phyloP scores from a whole-genome alignment of 2,888 invertebrate species.

The Alsophila aescularia region DNA sequence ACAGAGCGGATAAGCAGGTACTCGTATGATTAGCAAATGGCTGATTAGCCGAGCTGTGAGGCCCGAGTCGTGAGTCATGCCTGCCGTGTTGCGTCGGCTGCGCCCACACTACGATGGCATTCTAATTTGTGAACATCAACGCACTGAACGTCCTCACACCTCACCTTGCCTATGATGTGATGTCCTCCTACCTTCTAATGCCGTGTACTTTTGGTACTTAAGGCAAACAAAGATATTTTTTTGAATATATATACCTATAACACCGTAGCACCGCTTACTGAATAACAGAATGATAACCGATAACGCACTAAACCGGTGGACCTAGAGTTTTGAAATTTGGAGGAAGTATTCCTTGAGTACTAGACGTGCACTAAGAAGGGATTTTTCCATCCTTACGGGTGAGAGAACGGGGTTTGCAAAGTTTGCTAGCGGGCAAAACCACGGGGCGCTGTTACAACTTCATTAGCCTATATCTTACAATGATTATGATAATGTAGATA shows the following conservation, averaged over 20 bases:
- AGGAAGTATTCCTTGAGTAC: no score
- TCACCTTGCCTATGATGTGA: conserved; percentile 53
- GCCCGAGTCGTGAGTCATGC: conserved; percentile 33
- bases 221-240: conserved; percentile 1
- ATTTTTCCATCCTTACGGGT: no score
- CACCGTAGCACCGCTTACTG: no score
- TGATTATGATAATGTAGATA: no score
- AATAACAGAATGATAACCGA: no score
- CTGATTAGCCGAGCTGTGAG: conserved; percentile 32
- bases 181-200: conserved; percentile 53
- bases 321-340: no score
- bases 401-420: no score
- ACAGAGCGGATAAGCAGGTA: conserved; percentile 32
- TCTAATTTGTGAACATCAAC: conserved; percentile 28
- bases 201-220: conserved; percentile 47
- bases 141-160: conserved; percentile 46
- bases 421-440: no score
- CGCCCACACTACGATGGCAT: conserved; percentile 31
- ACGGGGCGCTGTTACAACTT: no score
- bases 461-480: no score
- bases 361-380: no score
- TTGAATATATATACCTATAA: neutral
- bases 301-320: no score
- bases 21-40: conserved; percentile 30
- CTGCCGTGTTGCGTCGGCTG: conserved; percentile 35